Evolutionary conservation across 2,888 invertebrate genomes (phyloP).

Genomic region (Oegoconia quadripuncta): DNA sequence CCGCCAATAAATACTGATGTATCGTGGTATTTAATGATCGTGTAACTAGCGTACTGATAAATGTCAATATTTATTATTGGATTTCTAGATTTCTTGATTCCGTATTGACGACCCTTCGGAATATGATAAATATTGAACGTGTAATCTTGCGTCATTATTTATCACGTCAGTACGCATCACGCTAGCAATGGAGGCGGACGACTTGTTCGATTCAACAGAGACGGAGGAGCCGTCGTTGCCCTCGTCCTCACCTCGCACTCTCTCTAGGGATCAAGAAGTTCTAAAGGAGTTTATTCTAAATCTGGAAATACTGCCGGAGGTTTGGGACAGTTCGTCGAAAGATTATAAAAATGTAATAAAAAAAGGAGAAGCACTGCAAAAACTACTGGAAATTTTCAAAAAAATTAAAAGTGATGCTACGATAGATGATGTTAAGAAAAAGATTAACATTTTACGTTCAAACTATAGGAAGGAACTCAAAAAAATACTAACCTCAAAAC

Average conservation of each 20-base stretch:
- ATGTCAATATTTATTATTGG: too few relatives aligned
- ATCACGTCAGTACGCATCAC: slow-evolving; percentile 2
- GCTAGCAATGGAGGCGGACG: slow-evolving; percentile 1
- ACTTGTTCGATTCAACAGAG: neutral
- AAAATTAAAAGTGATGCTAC: slow-evolving; percentile 7
- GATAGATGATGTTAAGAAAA: slow-evolving; percentile 9
- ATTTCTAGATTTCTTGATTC: slow-evolving; percentile 1
- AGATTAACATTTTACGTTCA: slow-evolving; percentile 10
- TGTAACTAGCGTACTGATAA: too few relatives aligned
- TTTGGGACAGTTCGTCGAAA: neutral
- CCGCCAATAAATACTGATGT: too few relatives aligned
- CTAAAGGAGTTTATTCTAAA: neutral
- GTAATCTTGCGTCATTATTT: neutral
- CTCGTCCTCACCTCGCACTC: neutral
- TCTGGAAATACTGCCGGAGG: neutral
- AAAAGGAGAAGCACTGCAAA: slow-evolving; percentile 4
- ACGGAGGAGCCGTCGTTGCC: neutral
- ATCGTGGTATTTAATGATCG: too few relatives aligned
- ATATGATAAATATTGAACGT: neutral
- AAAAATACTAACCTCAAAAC: slow-evolving; percentile 6
- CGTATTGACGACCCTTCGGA: neutral
- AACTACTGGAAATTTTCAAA: slow-evolving; percentile 9
- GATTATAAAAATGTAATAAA: too few relatives aligned
- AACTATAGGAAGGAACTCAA: slow-evolving; percentile 10
- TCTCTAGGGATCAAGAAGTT: neutral